Conservation (phyloP, 37 sponge, comb jelly and placozoan species). For the Crambe crambe region DNA sequence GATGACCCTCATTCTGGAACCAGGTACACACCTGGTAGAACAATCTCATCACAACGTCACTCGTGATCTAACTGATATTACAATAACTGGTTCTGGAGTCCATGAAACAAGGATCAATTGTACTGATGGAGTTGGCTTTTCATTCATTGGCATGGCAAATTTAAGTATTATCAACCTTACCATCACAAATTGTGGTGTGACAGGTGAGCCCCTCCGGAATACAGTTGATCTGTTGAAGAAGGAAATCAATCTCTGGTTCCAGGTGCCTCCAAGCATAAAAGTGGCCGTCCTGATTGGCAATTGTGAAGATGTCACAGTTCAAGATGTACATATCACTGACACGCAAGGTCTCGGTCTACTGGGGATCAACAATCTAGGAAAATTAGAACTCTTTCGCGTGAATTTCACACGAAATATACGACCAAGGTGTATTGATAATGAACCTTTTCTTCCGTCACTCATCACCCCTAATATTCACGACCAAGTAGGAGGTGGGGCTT, state of each 20-base stretch:
- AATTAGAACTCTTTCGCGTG: background rate
- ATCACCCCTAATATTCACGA: background rate
- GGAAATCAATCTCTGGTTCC: background rate
- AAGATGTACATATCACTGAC: conserved; percentile 15
- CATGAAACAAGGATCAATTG: conserved; percentile 24
- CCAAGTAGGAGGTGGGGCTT: conserved; percentile 39
- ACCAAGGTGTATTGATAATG: background rate
- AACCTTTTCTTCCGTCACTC: background rate
- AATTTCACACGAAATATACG: conserved; percentile 18
- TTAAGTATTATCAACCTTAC: conserved; percentile 10
- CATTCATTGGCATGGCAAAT: conserved; percentile 18
- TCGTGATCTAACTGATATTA: background rate
- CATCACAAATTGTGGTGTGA: conserved; percentile 37
- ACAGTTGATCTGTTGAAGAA: background rate
- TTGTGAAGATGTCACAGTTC: conserved; percentile 3
- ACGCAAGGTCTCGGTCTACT: conserved; percentile 39
- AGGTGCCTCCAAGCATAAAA: background rate
- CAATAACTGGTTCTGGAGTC: conserved; percentile 5
- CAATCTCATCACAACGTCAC: background rate
- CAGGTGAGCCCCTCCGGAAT: conserved; percentile 7
- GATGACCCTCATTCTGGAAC: background rate
- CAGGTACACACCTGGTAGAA: conserved; percentile 19
- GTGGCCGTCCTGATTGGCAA: background rate
- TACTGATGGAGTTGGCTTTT: conserved; percentile 21
- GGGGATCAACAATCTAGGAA: conserved; percentile 41